phyloP scores from a whole-genome alignment of 2,797 vertebrate species.

The Lepilemur ruficaudatus region DNA sequence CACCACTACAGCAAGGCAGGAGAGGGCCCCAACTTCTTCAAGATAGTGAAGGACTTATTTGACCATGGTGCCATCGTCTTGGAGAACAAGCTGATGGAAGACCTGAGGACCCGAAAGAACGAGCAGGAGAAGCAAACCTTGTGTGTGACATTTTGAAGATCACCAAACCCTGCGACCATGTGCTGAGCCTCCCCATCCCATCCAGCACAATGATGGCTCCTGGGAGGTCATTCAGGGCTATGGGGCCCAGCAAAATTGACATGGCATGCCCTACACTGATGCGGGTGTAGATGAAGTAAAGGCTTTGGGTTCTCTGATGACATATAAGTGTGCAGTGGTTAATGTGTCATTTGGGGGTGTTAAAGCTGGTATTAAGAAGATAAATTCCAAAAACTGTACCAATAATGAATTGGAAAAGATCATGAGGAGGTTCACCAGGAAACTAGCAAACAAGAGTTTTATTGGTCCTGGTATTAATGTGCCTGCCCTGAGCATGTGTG shows the following conservation, averaged over 20 bases:
- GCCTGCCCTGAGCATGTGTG: conserved; percentile 94
- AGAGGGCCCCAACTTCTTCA: conserved; percentile 92
- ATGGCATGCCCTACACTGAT: conserved; percentile 90
- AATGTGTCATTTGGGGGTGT: conserved; percentile 95
- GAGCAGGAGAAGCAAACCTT: conserved; percentile 90
- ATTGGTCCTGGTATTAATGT: conserved; percentile 94
- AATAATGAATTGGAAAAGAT: conserved; percentile 96
- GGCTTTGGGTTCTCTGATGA: conserved; percentile 94
- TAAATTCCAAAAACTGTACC: conserved; percentile 93
- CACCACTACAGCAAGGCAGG: conserved; percentile 89
- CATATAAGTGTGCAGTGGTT: conserved; percentile 94
- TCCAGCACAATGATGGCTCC: conserved; percentile 91
- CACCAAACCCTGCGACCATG: conserved; percentile 94
- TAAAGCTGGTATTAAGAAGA: conserved; percentile 94
- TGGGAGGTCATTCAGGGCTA: conserved; percentile 94
- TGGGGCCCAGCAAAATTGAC: conserved; percentile 94
- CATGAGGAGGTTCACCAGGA: conserved; percentile 93
- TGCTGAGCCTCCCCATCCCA: conserved; percentile 91
- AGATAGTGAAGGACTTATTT: conserved; percentile 94
- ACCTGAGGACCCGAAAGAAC: conserved; percentile 88
- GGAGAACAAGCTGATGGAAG: conserved; percentile 93
- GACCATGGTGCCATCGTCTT: conserved; percentile 90
- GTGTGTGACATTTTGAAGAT: conserved; percentile 91
- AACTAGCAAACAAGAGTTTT: conserved; percentile 95
- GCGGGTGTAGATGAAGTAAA: conserved; percentile 94